Evolutionary conservation across 2,888 invertebrate species (phyloP), one percentile per base, ranked within the genome.

Genomic region (Octonoba sinensis): DNA sequence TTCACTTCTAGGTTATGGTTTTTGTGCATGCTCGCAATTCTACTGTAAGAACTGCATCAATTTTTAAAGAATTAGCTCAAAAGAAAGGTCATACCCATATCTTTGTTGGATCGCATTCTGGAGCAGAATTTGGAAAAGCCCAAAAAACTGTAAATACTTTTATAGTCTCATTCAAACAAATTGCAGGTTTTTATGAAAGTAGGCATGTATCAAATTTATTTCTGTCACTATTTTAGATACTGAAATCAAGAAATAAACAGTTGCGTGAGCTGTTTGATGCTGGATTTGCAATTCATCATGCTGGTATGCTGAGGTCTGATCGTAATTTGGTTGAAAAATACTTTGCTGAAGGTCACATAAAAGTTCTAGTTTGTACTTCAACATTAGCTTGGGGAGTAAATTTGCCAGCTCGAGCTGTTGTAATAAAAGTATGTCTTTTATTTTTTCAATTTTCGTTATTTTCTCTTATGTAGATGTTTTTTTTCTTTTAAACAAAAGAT

Each of bases 331-430:
- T 96, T 0, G 99, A 99, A 89, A 94, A 94, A 88, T 93, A 94
- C 86, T 99, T 99, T 88, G 90, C 93, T 0, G 94, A 94, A 76
- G 98, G 98, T 0, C 91, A 93, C 84, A 93, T 97, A 82, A 95
- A 93, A 87, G 96, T 91, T 15, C 90, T 99, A 1, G 95, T 97
- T 12, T 99, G 99, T 88, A 99, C 99, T 0, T 95, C 99, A 0
- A 99, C 99, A 0, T 90, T 99, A 46, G 99, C 99, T 36, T 99
- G 99, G 99, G 99, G 99, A 86, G 99, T 99, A 6, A 99, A 99
- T 90, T 91, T 99, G 85, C 99, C 99, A 0, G 99, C 99, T 0
- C 98, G 99, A 88, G 98, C 96, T 46, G 99, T 99, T 84, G 93
- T 99, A 66, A 97, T 97, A 84, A 93, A 95, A 89, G 96, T 95